Evolutionary conservation across 2,888 invertebrate species (phyloP).

Genomic region (Drosophila lacicola): DNA sequence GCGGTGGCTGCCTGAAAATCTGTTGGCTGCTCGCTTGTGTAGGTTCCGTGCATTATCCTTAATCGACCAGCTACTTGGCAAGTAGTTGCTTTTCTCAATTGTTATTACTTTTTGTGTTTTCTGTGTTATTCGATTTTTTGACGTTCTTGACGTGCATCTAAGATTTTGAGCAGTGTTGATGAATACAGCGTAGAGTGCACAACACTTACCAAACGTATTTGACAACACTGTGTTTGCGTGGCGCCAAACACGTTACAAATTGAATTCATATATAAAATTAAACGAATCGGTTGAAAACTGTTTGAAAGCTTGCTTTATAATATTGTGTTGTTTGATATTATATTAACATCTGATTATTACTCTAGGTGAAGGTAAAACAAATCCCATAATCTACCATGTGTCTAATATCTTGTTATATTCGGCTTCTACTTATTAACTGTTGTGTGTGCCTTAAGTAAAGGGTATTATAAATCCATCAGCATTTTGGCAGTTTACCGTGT

Average conservation of each 20-base stretch:
- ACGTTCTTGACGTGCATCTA: conserved; percentile 33
- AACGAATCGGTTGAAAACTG: not conserved
- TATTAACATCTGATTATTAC: no score
- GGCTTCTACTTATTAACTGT: no score
- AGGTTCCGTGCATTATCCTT: conserved; percentile 45
- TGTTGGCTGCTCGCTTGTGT: conserved; percentile 55
- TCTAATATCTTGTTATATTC: no score
- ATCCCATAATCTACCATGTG: no score
- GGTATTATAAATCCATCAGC: conserved; percentile 12
- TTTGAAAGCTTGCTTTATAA: not conserved
- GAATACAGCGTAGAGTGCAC: conserved; percentile 1
- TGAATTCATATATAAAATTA: conserved; percentile 16
- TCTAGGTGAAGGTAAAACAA: no score
- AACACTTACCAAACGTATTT: conserved; percentile 4
- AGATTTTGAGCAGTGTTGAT: conserved; percentile 29
- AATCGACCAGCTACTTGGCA: conserved; percentile 14
- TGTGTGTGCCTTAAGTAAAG: no score
- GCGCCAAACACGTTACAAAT: conserved; percentile 39
- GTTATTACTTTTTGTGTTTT: conserved; percentile 8
- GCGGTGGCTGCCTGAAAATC: conserved; percentile 80
- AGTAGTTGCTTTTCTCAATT: conserved; percentile 27
- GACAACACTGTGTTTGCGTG: conserved; percentile 30
- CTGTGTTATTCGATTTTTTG: conserved; percentile 8
- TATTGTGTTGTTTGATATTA: no score
- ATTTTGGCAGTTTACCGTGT: conserved; percentile 20